Percentiles rank a stretch among this genome's conserved stretches.
These are phyloP conservation scores for Dynastes grantii DNA, from an alignment of 2,888 invertebrate species.

Conservation along the genomic window DNA sequence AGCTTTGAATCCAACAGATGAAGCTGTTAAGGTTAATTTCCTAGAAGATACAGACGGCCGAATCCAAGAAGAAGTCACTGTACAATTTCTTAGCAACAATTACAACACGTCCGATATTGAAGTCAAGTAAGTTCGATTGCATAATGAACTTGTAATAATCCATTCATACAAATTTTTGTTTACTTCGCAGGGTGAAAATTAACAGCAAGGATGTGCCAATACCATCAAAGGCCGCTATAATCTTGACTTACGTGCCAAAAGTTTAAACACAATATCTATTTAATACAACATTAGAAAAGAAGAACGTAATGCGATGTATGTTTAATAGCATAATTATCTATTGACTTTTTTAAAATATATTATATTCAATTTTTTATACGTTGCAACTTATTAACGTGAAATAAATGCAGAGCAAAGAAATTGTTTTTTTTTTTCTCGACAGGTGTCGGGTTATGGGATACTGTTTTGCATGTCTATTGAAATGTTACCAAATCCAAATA, in stretches of 20 bases:
- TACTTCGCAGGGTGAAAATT: constrained; percentile 73
- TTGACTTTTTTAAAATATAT: constrained; percentile 10
- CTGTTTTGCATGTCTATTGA: background rate
- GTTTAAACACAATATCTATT: constrained; percentile 9
- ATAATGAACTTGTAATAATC: constrained; percentile 33
- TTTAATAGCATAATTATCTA: background rate
- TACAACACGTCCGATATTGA: constrained; percentile 70
- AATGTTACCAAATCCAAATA: too few species aligned
- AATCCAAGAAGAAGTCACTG: constrained; percentile 76
- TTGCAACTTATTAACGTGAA: constrained; percentile 7
- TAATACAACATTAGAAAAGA: background rate
- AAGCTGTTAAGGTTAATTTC: constrained; percentile 74
- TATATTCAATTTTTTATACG: constrained; percentile 30
- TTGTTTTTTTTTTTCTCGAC: background rate
- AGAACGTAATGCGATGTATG: background rate
- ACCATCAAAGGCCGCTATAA: constrained; percentile 76
- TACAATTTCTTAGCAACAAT: constrained; percentile 74
- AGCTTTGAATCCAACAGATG: constrained; percentile 78
- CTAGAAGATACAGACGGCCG: constrained; percentile 67
- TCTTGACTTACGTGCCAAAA: constrained; percentile 81
- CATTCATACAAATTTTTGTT: background rate
- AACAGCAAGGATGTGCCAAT: constrained; percentile 74
- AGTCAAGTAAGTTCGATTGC: constrained; percentile 67
- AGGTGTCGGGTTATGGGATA: background rate
- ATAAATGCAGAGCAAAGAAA: constrained; percentile 10